Conservation (phyloP, 1,140 invertebrate genomes). For the Bombyx mandarina region DNA sequence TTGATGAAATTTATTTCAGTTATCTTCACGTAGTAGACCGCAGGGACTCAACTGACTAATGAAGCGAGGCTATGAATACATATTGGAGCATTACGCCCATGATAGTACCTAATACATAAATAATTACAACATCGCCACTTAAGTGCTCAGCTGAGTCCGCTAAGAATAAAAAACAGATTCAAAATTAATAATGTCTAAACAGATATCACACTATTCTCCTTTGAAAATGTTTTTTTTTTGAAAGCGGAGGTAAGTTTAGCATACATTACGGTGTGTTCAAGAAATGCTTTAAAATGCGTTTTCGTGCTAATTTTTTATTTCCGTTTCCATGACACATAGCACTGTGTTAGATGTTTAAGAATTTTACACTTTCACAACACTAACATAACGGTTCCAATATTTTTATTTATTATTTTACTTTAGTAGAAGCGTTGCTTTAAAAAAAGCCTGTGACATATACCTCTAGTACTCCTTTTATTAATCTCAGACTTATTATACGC, state of each 20-base stretch:
- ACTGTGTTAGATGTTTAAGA: too few relatives aligned
- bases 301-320: too few relatives aligned
- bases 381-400: too few relatives aligned
- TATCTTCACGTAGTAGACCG: constrained; percentile 12
- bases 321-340: too few relatives aligned
- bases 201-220: neutral
- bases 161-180: too few relatives aligned
- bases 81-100: constrained; percentile 50
- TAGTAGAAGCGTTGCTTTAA: too few relatives aligned
- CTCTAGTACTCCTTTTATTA: too few relatives aligned
- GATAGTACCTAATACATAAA: constrained; percentile 36
- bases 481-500: too few relatives aligned
- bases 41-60: constrained; percentile 40
- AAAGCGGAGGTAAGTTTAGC: neutral
- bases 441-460: too few relatives aligned
- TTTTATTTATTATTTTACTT: too few relatives aligned
- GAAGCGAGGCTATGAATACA: constrained; percentile 52
- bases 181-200: neutral
- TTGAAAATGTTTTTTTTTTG: neutral
- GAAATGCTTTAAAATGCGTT: too few relatives aligned
- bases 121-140: constrained; percentile 40
- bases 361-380: too few relatives aligned
- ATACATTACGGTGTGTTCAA: neutral
- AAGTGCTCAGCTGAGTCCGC: constrained; percentile 8
- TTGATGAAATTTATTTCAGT: constrained; percentile 2